Base-by-base conservation (phyloP, 2,888 invertebrate genomes). In the Operophtera brumata region DNA sequence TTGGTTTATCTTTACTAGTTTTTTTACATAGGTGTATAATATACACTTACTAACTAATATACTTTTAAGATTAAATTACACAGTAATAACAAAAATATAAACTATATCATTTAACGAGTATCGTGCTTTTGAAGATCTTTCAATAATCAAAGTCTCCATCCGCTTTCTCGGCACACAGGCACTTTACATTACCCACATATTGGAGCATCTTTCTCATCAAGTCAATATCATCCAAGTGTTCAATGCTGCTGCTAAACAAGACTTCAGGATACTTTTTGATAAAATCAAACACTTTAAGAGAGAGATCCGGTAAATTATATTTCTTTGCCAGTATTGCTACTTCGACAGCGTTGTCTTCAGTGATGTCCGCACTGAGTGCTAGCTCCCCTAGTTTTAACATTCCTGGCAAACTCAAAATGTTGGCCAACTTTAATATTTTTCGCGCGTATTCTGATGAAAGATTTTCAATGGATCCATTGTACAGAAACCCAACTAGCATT, bases 271-370 rank as follows among this genome's bases (percentile, higher is more conserved):
- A 73, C 9, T 72, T 65, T 54, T 75, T 78, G 14, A 89, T 82
- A 55, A 76, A 89, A 34, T 71, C 58, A 56, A 82, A 82, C 0
- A 80, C 80, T 51, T 62, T 72, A 1, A 58, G 47, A 46, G 77
- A 78, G 8, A 87, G 63, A 25, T 75, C 64, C 0, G 70, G 64
- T 35, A 85, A 58, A 32, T 77, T 71, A 55, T 81, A 84, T 49
- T 77, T 82, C 37, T 84, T 82, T 1, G 87, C 78, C 26, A 85
- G 45, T 0, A 77, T 55, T 28, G 84, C 85, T 52, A 85, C 67
- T 12, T 79, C 73, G 9, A 89, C 65, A 10, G 84, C 87, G 73
- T 84, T 89, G 0, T 75, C 64, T 3, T 79, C 58, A 48, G 69
- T 72, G 0, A 88, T 80, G 28, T 80, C 74, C n/a, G 75, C 66